A percentile compares a stretch with the other conserved stretches of the same genome.
Conservation (phyloP, 1,140 invertebrate species). For the Polypedilum pembai region DNA sequence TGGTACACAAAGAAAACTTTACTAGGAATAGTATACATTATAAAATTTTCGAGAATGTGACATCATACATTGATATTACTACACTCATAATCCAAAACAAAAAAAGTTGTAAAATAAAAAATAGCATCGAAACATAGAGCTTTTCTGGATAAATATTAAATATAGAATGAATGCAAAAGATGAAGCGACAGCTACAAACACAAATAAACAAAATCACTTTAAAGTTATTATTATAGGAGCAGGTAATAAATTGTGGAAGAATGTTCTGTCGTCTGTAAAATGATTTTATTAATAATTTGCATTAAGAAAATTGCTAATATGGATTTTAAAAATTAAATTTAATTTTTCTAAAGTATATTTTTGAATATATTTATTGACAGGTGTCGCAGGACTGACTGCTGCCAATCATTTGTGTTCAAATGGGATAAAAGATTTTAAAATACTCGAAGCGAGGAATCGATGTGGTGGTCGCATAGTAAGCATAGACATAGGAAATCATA, state of each 20-base stretch:
- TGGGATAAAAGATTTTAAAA: conserved; percentile 66
- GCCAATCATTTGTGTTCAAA: conserved; percentile 77
- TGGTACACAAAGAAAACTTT: too few species aligned
- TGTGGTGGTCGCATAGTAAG: conserved; percentile 74
- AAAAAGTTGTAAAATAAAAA: not conserved
- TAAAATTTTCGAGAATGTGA: too few species aligned
- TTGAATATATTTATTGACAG: too few species aligned
- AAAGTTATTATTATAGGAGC: conserved; percentile 72
- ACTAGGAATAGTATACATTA: too few species aligned
- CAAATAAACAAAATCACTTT: conserved; percentile 49
- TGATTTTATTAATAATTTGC: too few species aligned
- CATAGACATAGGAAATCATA: conserved; percentile 60
- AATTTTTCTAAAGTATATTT: too few species aligned
- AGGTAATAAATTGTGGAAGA: too few species aligned
- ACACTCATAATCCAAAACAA: not conserved
- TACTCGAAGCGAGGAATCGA: conserved; percentile 70
- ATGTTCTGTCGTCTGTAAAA: too few species aligned
- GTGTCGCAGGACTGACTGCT: conserved; percentile 77
- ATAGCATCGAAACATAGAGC: not conserved
- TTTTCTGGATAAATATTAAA: not conserved
- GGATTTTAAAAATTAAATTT: too few species aligned
- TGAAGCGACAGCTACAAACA: not conserved
- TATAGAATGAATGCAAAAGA: conserved; percentile 3
- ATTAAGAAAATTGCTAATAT: too few species aligned
- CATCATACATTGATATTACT: too few species aligned